A percentile compares a stretch with the other conserved stretches of the same genome.
phyloP scores from a whole-genome alignment of 2,797 vertebrate genomes.

The Crotalus adamanteus region DNA sequence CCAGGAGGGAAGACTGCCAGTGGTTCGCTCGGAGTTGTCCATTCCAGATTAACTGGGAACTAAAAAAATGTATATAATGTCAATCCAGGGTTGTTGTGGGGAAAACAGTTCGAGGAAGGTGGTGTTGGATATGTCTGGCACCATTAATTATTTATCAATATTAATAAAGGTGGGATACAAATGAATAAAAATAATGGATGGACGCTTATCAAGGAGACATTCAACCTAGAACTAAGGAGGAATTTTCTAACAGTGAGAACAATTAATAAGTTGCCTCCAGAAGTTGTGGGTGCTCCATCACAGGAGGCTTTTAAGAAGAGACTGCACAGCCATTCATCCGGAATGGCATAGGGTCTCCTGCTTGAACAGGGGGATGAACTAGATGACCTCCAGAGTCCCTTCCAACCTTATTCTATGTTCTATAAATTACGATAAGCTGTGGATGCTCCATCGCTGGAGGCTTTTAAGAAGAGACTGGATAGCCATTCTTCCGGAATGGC shows the following conservation, averaged over 20 bases:
- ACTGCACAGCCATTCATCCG: too few species aligned
- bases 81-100: not conserved
- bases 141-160: not conserved
- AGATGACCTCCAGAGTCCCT: too few species aligned
- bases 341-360: too few species aligned
- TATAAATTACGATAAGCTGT: not conserved
- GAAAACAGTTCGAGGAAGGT: not conserved
- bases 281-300: not conserved
- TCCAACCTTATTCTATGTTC: too few species aligned
- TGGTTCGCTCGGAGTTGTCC: slow-evolving; percentile 65
- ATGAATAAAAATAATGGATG: not conserved
- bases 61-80: slow-evolving; percentile 50
- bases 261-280: too few species aligned
- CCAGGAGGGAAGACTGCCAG: slow-evolving; percentile 79
- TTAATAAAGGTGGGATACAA: not conserved
- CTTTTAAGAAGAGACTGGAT: too few species aligned
- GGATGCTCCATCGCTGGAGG: not conserved
- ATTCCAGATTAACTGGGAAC: slow-evolving; percentile 64
- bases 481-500: too few species aligned
- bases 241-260: not conserved
- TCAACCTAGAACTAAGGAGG: not conserved
- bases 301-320: not conserved
- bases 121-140: not conserved
- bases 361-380: too few species aligned
- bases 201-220: not conserved